A percentile compares a stretch with the other conserved stretches of the same genome.
These are phyloP conservation scores for Periphyllus acericola DNA, from an alignment of 2,888 invertebrate species.

Conservation along the genomic window DNA sequence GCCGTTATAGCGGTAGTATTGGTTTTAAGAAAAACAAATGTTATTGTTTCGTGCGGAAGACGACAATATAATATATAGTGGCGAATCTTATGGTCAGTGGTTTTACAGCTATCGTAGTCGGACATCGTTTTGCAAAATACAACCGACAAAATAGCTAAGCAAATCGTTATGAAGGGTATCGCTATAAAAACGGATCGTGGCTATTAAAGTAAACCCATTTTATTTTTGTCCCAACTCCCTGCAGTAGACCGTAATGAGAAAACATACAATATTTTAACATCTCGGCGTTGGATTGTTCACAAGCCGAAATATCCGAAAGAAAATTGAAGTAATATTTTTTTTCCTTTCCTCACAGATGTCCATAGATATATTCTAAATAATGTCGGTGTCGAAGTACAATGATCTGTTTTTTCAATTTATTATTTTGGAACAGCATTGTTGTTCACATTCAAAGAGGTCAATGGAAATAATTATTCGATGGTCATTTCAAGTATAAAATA, in stretches of 20 bases:
- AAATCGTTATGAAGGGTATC: constrained; percentile 39
- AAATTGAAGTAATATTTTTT: background rate
- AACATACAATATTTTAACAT: background rate
- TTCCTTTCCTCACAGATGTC: background rate
- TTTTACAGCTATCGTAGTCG: constrained; percentile 35
- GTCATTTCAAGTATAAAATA: background rate
- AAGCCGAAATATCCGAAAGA: background rate
- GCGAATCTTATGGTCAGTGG: background rate
- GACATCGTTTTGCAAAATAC: constrained; percentile 31
- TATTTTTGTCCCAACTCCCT: constrained; percentile 12
- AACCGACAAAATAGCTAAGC: constrained; percentile 29
- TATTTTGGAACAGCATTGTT: constrained; percentile 11
- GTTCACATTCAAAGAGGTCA: background rate
- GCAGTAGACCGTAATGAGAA: constrained; percentile 14
- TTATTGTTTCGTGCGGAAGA: background rate
- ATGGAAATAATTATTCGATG: constrained; percentile 36
- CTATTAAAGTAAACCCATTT: constrained; percentile 33
- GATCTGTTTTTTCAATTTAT: constrained; percentile 11
- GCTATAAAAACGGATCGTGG: constrained; percentile 35
- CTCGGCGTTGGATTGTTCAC: background rate
- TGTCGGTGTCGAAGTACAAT: background rate
- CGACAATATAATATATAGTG: background rate
- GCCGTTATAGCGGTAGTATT: background rate
- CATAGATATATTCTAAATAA: background rate
- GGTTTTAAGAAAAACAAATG: constrained; percentile 4